Evolutionary conservation across 2,888 invertebrate genomes (phyloP).

Genomic region (Trachelus stipa): DNA sequence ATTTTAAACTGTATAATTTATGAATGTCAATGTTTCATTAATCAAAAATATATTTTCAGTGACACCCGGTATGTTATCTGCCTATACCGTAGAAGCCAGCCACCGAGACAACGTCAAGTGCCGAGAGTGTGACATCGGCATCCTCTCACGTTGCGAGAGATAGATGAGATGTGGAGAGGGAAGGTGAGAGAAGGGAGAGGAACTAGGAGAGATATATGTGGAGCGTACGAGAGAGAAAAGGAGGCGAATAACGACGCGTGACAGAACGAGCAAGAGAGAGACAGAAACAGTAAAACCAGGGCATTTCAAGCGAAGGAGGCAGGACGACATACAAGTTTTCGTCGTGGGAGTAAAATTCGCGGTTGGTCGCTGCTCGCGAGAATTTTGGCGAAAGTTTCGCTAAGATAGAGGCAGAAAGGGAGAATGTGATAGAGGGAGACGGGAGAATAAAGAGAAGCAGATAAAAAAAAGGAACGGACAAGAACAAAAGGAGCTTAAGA

Average conservation of each 20-base stretch:
- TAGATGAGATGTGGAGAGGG: slow-evolving; percentile 21
- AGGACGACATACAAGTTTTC: not conserved
- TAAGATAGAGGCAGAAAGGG: not conserved
- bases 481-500: not conserved
- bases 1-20: not conserved
- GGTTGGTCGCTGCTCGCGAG: not conserved
- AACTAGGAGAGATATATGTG: not conserved
- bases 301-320: not conserved
- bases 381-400: not conserved
- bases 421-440: not conserved
- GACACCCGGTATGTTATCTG: slow-evolving; percentile 2
- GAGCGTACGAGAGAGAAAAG: not conserved
- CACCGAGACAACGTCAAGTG: slow-evolving; percentile 10
- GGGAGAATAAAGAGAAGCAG: not conserved
- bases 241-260: not conserved
- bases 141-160: slow-evolving; percentile 20
- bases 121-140: slow-evolving; percentile 7
- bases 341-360: not conserved
- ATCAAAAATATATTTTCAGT: not conserved
- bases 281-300: not conserved
- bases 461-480: not conserved
- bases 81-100: slow-evolving; percentile 3
- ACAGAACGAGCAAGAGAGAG: not conserved
- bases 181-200: slow-evolving; percentile 4
- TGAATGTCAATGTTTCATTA: not conserved